Evolutionary conservation across 2,888 invertebrate species (phyloP), one percentile per base, ranked within the genome.

Genomic region (Hydriomena furcata): DNA sequence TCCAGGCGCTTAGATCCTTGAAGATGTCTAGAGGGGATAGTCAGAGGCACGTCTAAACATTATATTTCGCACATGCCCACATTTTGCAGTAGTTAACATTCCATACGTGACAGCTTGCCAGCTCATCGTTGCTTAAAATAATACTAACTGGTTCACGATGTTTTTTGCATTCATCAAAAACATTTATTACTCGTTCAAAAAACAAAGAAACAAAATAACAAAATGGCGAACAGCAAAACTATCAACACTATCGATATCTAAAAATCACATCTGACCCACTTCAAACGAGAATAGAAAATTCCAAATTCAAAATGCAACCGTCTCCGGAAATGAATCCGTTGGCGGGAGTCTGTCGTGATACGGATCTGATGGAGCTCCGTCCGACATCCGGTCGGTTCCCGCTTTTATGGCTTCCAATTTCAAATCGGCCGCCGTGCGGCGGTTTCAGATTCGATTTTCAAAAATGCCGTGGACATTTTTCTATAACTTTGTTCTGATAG

Each of bases 351-450:
- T 79, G 78, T 77, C 74, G 71, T 81, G 88, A 88, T 88, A 88
- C 73, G 73, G 87, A 88, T 88, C 88, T 85, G 86, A 85, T 87
- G 81, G 84, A 84, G 82, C 74, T 66, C 73, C 76, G 79, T 79
- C 79, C 77, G 79, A 82, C 84, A 78, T 86, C 86, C 87, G 85
- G 82, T 72, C 72, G 78, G 79, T 82, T 83, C 79, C 82, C 82
- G 84, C 82, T 76, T 87, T 88, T 86, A 86, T 82, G 76, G 80
- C 71, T 84, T 86, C 83, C 83, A 85, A 84, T 86, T 85, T 84
- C 75, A 74, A 81, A 83, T 81, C 76, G 72, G 59, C 63, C 60
- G 55, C 52, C 17, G 57, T 46, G 54, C 30, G 53, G 60, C 61
- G 61, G 63, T 64, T 59, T 41, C 30, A 50, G 34, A 48, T 58